Evolutionary conservation across 1,140 invertebrate genomes (phyloP), one percentile per base, ranked within the genome.

Genomic region (Drosophila serrata): DNA sequence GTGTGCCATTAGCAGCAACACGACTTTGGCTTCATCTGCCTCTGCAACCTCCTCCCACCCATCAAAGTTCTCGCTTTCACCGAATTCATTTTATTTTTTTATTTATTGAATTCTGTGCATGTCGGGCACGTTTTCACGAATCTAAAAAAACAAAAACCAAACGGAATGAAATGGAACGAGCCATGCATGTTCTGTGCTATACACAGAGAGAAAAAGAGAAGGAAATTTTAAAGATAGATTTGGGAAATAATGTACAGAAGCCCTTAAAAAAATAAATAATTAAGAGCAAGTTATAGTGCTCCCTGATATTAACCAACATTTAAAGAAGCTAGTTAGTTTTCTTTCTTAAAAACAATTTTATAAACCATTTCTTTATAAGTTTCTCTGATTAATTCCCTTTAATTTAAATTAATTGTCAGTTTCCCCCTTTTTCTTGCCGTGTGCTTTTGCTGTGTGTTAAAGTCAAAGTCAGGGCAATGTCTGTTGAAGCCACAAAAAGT

Each of bases 31-130:
- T 12, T 43, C 24, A 6, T 37, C 27, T 27, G 11, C 31, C 22
- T 11, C 35, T 33, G 15, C 42, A n/a, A n/a, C 45, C 29, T 19
- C 46, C 45, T 53, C 42, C 53, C 22, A 24, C 45, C 70, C 24
- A 9, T 27, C 57, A 19, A 53, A 46, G 72, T 88, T 82, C 81
- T 88, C 84, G 84, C 84, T 88, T 88, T 88, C 84, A 88, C 84
- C 84, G 77, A 90, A 87, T 72, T 81, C 76, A 84, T 84, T 90
- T 84, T 82, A 76, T 82, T 87, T 82, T 81, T 81, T 88, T 90
- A 88, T 84, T 90, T 86, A 87, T 87, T 90, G 81, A 90, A 88
- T 84, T 88, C 80, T 90, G 63, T 74, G 77, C 85, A 88, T 90
- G 85, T 90, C 84, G 77, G 53, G 80, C 84, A 88, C 84, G 85